A percentile compares a stretch with the other conserved stretches of the same genome.
These are phyloP conservation scores for Eupristina koningsbergeri DNA, from an alignment of 1,140 invertebrate genomes.

Conservation along the genomic window DNA sequence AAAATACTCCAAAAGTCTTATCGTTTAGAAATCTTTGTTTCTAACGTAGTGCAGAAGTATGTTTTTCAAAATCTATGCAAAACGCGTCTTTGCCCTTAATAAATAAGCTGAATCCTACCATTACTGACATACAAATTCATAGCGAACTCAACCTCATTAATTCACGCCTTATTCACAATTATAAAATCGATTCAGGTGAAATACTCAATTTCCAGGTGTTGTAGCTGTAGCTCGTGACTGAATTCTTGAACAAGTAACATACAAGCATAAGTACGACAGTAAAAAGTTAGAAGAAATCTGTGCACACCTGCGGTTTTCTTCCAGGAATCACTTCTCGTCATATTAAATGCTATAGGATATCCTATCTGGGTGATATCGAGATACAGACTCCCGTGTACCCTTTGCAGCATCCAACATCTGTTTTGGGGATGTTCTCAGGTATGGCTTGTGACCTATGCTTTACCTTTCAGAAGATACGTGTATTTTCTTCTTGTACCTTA, in stretches of 20 bases:
- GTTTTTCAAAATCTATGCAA: no score
- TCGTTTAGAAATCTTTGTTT: no score
- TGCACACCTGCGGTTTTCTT: neutral
- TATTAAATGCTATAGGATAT: neutral
- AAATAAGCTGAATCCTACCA: no score
- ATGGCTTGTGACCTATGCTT: neutral
- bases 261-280: neutral
- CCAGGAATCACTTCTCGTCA: neutral
- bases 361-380: neutral
- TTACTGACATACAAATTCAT: neutral
- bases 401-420: neutral
- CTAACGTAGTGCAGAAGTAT: no score
- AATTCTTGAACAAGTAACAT: neutral
- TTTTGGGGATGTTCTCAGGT: neutral
- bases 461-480: conserved; percentile 18
- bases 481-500: neutral
- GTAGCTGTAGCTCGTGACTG: no score
- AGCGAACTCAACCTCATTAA: neutral
- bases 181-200: neutral
- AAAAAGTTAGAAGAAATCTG: conserved; percentile 3
- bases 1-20: no score
- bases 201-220: neutral
- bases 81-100: no score
- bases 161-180: neutral
- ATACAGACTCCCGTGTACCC: neutral